Base-by-base conservation (phyloP, 1,140 invertebrate species). In the Maniola jurtina region DNA sequence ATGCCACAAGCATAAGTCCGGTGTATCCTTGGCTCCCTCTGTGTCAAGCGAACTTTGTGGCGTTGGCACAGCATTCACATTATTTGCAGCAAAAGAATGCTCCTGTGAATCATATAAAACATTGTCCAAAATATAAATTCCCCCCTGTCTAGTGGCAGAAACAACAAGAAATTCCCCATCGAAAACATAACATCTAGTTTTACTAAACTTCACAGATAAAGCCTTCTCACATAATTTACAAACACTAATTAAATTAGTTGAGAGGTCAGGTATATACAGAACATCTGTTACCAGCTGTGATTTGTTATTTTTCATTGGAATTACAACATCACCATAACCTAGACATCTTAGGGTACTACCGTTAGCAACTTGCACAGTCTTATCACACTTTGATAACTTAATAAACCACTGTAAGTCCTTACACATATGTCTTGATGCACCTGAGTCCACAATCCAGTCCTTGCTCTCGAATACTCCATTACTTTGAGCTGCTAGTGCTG, bases 371-470 rank as follows among this genome's bases (percentile, higher is more conserved):
- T 25, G 25, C 25, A 25, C 25, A 25, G 25, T 25, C 25, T 25
- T 25, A 25, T 25, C 25, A 25, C 25, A 25, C 25, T 25, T 47
- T n/a, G 42, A 55, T 68, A 64, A 42, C 52, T 71, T 64, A 62
- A 64, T 55, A 9, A 77, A 57, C 63, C 59, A 74, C 9, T 72
- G 67, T 58, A 52, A 45, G 58, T 67, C 34, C 72, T 68, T 74
- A n/a, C 70, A 72, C 16, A 74, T 1, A 69, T 74, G 70, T 72
- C 74, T 74, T 61, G 70, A 77, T 45, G 72, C 75, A 34, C 72
- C 75, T 9, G 75, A 77, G n/a, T 77, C 75, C 0, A 77, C 35
- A 10, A 36, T 16, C 35, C 48, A 64, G 36, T 68, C 48, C 60
- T 68, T 69, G 14, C 38, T 56, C 14, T 6, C 47, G 9, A 16